These are phyloP conservation scores for Drosophila serrata DNA, from an alignment of 1,140 invertebrate species.

Conservation along the genomic window DNA sequence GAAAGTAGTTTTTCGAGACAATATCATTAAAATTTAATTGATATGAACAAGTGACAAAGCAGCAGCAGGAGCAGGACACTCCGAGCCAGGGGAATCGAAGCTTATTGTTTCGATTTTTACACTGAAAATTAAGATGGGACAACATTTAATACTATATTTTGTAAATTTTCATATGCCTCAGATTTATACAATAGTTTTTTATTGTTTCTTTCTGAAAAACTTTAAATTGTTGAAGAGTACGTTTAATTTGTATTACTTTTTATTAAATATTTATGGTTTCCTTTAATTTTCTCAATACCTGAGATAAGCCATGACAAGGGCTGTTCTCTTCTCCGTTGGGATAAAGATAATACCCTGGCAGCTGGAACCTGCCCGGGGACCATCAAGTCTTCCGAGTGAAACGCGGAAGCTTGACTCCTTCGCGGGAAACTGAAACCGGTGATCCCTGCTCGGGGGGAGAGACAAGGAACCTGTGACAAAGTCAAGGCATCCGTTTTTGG, in stretches of 20 bases:
- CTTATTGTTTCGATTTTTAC: not conserved
- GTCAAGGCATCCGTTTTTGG: slow-evolving; percentile 43
- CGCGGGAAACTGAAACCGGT: slow-evolving; percentile 20
- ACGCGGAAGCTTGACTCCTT: slow-evolving; percentile 60
- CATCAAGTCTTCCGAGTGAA: slow-evolving; percentile 68
- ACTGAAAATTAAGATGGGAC: not conserved
- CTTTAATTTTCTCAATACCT: slow-evolving; percentile 1
- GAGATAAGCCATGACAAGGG: slow-evolving; percentile 27
- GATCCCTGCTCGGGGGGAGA: not conserved
- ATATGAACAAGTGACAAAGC: slow-evolving; percentile 81
- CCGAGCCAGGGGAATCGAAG: slow-evolving; percentile 9
- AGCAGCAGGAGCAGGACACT: slow-evolving; percentile 42
- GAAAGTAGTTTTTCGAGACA: slow-evolving; percentile 43
- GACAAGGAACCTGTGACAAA: slow-evolving; percentile 49
- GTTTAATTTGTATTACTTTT: too few species aligned
- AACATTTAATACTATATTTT: not conserved
- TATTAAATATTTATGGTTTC: not conserved
- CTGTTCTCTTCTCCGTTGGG: slow-evolving; percentile 21
- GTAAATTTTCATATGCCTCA: too few species aligned
- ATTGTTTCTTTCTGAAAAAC: not conserved
- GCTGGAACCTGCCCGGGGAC: slow-evolving; percentile 23
- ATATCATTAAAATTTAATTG: slow-evolving; percentile 83
- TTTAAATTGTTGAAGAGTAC: too few species aligned
- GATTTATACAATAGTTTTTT: rapidly evolving
- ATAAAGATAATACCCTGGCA: slow-evolving; percentile 19